Evolutionary conservation across 2,797 vertebrate species (phyloP), one percentile per base, ranked within the genome.

Genomic region (Mormyrops attenuatus): DNA sequence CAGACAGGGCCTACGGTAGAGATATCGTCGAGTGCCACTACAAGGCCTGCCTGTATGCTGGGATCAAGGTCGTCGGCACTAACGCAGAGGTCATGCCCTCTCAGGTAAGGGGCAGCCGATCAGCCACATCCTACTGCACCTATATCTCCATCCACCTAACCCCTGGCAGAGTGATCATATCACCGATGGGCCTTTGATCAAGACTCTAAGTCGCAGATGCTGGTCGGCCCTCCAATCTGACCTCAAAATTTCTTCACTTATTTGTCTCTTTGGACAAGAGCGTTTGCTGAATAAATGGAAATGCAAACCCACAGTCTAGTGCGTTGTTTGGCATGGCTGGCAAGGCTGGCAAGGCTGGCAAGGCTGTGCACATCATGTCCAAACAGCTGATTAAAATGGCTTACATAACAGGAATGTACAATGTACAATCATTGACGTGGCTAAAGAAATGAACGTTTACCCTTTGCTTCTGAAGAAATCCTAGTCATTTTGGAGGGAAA

Each of bases 11-110:
- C 3, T 97, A 95, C 0, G 98, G 97, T 34, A 94, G 97, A 0
- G 97, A 98, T 77, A 94, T 98, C 0, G 94, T 97, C 57, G 97
- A 97, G 91, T 95, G 96, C 88, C 98, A 98, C 94, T 97, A 97
- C 95, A 97, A 97, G 93, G 97, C 97, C 1, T 98, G 97, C 90
- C 93, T 98, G 63, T 97, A 97, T 0, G 96, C 97, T 0, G 96
- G 97, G 3, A 87, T 98, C 89, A 95, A 95, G 80, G 97, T 97
- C 91, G 92, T 5, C 1, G 97, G 98, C 91, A 96, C 96, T 90
- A 98, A 98, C 0, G 97, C 97, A 0, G 98, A 98, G 92, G 97
- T 97, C 82, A 97, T 98, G 97, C 97, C 97, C 3, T 97, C 97
- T 90, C 97, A 98, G 97, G 97, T 80, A 44, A n/a, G 38, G 5